Conservation (phyloP, 1,140 invertebrate genomes). For the Ladona fulva region DNA sequence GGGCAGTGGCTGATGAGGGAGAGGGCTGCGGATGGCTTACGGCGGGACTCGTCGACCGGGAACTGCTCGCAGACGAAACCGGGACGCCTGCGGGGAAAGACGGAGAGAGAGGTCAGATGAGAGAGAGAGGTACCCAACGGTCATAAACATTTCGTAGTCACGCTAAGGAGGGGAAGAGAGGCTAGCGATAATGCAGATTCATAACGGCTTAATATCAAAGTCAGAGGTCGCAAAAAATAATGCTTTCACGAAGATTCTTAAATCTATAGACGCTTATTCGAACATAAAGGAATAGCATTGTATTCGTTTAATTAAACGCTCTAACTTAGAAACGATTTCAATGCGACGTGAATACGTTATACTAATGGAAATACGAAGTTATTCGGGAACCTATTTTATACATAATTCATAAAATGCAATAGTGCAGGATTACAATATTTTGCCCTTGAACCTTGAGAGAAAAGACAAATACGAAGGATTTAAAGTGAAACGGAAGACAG, state of each 20-base stretch:
- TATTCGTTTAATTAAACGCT: no score
- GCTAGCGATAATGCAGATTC: background rate
- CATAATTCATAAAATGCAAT: no score
- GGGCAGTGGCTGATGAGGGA: background rate
- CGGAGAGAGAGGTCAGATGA: background rate
- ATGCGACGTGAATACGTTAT: no score
- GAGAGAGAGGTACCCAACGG: background rate
- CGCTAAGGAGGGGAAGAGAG: background rate
- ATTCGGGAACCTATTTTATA: no score
- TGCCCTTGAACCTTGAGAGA: no score
- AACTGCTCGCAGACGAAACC: constrained; percentile 34
- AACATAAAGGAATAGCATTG: no score
- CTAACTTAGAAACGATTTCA: no score
- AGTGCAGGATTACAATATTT: no score
- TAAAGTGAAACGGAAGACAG: no score
- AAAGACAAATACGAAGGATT: no score
- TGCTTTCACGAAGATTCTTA: background rate
- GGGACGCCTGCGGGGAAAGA: constrained; percentile 17
- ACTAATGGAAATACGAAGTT: no score
- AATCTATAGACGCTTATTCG: no score
- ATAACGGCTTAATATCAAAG: background rate
- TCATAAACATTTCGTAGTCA: background rate
- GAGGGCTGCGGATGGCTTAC: background rate
- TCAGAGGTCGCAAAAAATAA: background rate
- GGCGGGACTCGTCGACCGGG: constrained; percentile 36